These are phyloP conservation scores for Lepus americanus DNA, from an alignment of 2,113 vertebrate genomes.

Conservation along the genomic window DNA sequence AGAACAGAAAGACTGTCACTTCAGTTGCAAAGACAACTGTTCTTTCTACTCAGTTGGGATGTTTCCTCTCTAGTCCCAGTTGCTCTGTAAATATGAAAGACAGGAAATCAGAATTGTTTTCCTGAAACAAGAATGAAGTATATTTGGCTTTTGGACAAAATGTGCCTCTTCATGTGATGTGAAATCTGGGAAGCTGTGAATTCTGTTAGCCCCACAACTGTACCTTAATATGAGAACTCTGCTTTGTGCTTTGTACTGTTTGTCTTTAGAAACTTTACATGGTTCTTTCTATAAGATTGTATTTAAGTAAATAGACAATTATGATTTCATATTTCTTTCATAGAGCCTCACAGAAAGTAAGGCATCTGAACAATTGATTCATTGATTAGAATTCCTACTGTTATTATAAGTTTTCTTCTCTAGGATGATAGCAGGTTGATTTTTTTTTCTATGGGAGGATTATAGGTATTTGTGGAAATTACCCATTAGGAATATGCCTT, in stretches of 20 bases:
- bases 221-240: not conserved
- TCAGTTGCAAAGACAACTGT: not conserved
- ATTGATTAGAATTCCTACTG: not conserved
- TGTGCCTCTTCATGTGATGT: not conserved
- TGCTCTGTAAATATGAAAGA: not conserved
- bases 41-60: not conserved
- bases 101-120: not conserved
- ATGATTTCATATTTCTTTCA: not conserved
- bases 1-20: not conserved
- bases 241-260: not conserved
- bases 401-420: not conserved
- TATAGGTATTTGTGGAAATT: constrained; percentile 10
- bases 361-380: not conserved
- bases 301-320: constrained; percentile 11
- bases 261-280: not conserved
- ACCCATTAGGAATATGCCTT: not conserved
- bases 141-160: not conserved
- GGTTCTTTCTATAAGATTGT: not conserved
- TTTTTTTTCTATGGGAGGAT: not conserved
- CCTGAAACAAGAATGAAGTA: not conserved
- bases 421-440: not conserved
- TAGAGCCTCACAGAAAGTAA: not conserved
- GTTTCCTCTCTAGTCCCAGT: not conserved
- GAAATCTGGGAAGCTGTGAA: not conserved
- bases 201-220: not conserved